Conservation (phyloP, 1,140 invertebrate species). For the Pseudomyrmex sp. region DNA sequence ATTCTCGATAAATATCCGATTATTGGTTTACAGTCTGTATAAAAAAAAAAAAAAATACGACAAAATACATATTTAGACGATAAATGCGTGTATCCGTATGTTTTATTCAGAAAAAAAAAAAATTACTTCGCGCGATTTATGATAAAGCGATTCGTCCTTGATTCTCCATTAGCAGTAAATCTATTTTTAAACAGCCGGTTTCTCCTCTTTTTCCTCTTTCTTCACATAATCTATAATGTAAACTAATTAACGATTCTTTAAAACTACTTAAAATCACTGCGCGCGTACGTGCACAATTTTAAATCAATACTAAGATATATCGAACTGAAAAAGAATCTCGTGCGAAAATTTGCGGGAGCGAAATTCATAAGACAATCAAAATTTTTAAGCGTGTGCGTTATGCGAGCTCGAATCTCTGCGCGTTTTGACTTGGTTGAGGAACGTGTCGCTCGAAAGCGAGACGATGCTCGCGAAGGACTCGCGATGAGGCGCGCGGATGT, state of each 20-base stretch:
- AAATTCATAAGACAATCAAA: too few species aligned
- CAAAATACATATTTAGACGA: too few species aligned
- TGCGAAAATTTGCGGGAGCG: too few species aligned
- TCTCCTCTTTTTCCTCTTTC: too few species aligned
- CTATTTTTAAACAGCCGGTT: conserved; percentile 35
- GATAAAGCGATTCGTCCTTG: conserved; percentile 15
- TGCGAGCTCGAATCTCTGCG: too few species aligned
- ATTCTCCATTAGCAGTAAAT: conserved; percentile 52
- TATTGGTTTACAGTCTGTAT: too few species aligned
- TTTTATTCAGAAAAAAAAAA: conserved; percentile 1
- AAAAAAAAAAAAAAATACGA: too few species aligned
- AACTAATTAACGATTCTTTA: conserved; percentile 37
- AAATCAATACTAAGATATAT: neutral
- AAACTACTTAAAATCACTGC: conserved; percentile 37
- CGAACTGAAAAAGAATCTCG: conserved; percentile 2
- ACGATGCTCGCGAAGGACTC: neutral
- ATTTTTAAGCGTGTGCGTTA: too few species aligned
- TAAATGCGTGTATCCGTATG: too few species aligned
- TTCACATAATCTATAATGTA: conserved; percentile 30
- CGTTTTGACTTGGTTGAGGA: too few species aligned
- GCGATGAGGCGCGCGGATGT: too few species aligned
- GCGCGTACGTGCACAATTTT: neutral
- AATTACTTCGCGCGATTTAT: neutral
- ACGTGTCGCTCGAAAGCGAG: neutral
- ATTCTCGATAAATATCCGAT: neutral